phyloP scores from a whole-genome alignment of 35 echinoderm and acorn worm genomes.

The Holothuria glaberrima region DNA sequence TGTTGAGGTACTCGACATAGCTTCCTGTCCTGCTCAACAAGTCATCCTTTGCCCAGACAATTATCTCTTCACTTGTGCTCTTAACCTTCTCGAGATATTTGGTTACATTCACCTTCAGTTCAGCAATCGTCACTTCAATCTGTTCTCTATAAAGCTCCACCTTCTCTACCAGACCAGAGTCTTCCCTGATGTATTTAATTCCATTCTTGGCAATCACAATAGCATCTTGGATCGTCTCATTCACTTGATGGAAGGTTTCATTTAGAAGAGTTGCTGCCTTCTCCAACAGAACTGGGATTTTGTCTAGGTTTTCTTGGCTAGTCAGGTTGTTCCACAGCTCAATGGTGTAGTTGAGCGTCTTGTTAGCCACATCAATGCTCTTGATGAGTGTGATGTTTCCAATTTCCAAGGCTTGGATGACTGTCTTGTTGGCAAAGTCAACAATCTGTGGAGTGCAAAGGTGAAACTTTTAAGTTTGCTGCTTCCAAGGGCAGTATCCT shows the following conservation, averaged over 20 bases:
- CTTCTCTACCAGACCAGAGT: neutral
- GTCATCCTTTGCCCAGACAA: neutral
- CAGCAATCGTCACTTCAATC: too few species aligned
- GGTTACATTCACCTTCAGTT: neutral
- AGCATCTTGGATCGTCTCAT: slow-evolving; percentile 11
- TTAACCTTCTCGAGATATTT: neutral
- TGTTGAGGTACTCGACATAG: slow-evolving; percentile 67
- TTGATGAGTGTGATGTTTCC: slow-evolving; percentile 14
- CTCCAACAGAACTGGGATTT: slow-evolving; percentile 41
- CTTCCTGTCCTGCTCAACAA: neutral
- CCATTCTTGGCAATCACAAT: slow-evolving; percentile 13
- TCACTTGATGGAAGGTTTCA: slow-evolving; percentile 45
- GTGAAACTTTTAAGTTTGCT: too few species aligned
- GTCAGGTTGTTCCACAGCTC: slow-evolving; percentile 55
- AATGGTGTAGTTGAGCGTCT: slow-evolving; percentile 33
- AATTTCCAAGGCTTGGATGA: slow-evolving; percentile 10
- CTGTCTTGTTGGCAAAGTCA: slow-evolving; percentile 45
- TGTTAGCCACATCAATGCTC: slow-evolving; percentile 36
- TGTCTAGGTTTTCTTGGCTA: slow-evolving; percentile 52
- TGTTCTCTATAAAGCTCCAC: neutral
- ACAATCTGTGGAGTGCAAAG: slow-evolving; percentile 21
- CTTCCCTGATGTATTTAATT: slow-evolving; percentile 22
- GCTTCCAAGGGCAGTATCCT: too few species aligned
- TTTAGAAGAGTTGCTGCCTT: slow-evolving; percentile 42
- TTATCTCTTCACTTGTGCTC: neutral